Percentiles rank a stretch among this genome's conserved stretches.
Evolutionary conservation across 2,888 invertebrate genomes (phyloP).

Genomic region (Blastobasis lacticolella): DNA sequence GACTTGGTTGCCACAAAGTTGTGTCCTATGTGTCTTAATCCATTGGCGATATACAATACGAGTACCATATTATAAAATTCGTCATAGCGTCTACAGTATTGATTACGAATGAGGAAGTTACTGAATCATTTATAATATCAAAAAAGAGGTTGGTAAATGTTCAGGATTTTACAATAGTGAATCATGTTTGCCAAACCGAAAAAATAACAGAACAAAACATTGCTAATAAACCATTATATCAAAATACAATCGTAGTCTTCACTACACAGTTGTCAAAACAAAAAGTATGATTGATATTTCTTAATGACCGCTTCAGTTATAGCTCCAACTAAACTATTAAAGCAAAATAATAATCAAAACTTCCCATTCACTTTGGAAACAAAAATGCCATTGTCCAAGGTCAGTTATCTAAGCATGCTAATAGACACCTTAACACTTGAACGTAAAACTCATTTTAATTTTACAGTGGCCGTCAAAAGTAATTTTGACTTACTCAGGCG

Average conservation of each 20-base stretch:
- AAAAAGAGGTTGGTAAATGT: background rate
- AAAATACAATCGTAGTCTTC: too few relatives aligned
- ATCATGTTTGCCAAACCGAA: too few relatives aligned
- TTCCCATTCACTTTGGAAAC: slow-evolving; percentile 18
- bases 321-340: slow-evolving; percentile 7
- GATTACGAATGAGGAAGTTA: slow-evolving; percentile 1
- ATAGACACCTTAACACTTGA: background rate
- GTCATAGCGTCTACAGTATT: background rate
- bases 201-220: too few relatives aligned
- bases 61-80: too few relatives aligned
- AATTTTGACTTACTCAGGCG: background rate
- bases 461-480: background rate
- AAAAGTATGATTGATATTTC: too few relatives aligned
- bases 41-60: too few relatives aligned
- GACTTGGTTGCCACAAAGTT: too few relatives aligned
- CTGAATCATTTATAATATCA: slow-evolving; percentile 1
- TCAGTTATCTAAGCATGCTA: slow-evolving; percentile 5
- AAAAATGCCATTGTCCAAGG: slow-evolving; percentile 19
- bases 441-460: background rate
- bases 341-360: slow-evolving; percentile 12
- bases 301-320: too few relatives aligned
- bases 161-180: too few relatives aligned
- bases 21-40: too few relatives aligned
- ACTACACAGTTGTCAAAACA: too few relatives aligned
- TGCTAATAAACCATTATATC: too few relatives aligned